Evolutionary conservation across 2,113 vertebrate genomes (phyloP).

Genomic region (Colinus virginianus): DNA sequence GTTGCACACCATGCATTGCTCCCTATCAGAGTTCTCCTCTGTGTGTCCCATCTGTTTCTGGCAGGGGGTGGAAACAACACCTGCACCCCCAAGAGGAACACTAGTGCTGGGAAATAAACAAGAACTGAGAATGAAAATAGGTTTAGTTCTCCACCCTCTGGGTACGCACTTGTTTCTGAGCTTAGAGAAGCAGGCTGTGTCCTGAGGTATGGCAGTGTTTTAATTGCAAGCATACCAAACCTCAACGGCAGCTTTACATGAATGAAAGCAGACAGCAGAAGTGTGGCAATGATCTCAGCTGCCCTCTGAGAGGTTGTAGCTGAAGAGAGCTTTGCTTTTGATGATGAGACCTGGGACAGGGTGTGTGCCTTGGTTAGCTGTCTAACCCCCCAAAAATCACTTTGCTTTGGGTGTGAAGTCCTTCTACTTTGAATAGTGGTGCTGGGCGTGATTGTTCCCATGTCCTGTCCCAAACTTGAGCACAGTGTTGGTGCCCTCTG

Average conservation of each 20-base stretch:
- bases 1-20: neutral
- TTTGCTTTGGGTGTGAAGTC: neutral
- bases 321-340: constrained; percentile 32
- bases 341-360: neutral
- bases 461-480: neutral
- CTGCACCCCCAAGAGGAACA: neutral
- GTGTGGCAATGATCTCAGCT: neutral
- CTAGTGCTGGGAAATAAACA: neutral
- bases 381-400: neutral
- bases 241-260: neutral
- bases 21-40: neutral
- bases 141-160: neutral
- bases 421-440: neutral
- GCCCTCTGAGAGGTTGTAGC: constrained; percentile 20
- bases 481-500: neutral
- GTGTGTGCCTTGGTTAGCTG: neutral
- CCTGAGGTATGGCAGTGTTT: neutral
- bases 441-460: neutral
- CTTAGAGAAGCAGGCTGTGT: neutral
- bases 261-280: constrained; percentile 30
- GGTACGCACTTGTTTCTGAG: neutral
- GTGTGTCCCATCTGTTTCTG: neutral
- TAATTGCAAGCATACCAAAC: neutral
- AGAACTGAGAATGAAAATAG: neutral
- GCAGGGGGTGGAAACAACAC: neutral